Conservation (phyloP, 2,113 vertebrate species). For the Neotoma lepida region DNA sequence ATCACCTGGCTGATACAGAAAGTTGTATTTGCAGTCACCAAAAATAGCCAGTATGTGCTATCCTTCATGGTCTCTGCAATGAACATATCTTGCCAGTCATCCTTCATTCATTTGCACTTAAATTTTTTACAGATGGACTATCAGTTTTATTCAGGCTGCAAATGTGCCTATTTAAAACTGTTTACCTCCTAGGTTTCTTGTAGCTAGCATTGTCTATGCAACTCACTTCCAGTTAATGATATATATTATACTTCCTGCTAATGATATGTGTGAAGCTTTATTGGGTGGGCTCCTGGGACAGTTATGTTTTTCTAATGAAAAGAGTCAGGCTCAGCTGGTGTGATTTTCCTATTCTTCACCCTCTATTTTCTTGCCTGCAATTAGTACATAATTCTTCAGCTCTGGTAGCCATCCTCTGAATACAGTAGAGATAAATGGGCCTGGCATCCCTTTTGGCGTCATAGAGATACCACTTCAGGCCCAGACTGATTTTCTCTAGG, state of each 20-base stretch:
- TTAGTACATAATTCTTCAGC: not conserved
- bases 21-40: not conserved
- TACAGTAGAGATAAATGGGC: not conserved
- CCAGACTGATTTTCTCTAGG: not conserved
- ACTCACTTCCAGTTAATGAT: conserved; percentile 36
- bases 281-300: not conserved
- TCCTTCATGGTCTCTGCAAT: not conserved
- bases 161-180: not conserved
- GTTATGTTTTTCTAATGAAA: conserved; percentile 40
- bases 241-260: not conserved
- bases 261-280: not conserved
- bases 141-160: conserved; percentile 23
- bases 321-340: not conserved
- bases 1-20: conserved; percentile 2
- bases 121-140: not conserved
- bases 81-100: conserved; percentile 13
- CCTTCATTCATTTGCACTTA: conserved; percentile 25
- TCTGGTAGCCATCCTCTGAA: conserved; percentile 35
- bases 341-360: not conserved
- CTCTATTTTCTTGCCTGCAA: conserved; percentile 36
- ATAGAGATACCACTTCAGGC: not conserved
- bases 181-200: not conserved
- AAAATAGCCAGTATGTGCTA: conserved; percentile 43
- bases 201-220: not conserved
- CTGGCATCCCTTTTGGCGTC: not conserved